Percentiles rank a stretch among this genome's conserved stretches.
phyloP scores from a whole-genome alignment of 2,113 vertebrate genomes.

The Corythaeola cristata region DNA sequence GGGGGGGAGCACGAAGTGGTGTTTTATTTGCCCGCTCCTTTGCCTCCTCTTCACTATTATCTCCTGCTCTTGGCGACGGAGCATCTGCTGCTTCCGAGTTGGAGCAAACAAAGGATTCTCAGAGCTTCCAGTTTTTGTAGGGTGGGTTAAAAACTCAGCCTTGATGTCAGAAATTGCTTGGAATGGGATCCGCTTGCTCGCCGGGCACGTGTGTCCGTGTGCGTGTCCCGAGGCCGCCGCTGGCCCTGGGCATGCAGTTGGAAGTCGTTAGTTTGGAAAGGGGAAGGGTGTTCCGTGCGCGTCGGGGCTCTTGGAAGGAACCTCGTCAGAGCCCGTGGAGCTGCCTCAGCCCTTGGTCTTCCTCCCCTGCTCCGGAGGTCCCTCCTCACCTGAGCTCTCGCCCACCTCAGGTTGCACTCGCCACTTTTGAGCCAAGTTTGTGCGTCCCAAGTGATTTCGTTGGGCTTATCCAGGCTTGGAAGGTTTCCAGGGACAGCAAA shows the following conservation, averaged over 20 bases:
- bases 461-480: neutral
- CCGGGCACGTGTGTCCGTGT: accelerated
- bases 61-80: neutral
- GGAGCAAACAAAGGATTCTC: neutral
- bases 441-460: neutral
- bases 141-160: neutral
- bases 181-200: neutral
- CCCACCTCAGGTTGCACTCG: conserved; percentile 32
- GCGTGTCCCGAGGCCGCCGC: neutral
- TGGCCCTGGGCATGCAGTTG: neutral
- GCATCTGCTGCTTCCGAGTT: neutral
- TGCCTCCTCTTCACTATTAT: neutral
- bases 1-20: neutral
- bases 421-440: conserved; percentile 31
- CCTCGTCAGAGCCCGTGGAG: accelerated
- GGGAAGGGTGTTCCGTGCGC: accelerated
- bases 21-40: neutral
- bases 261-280: neutral
- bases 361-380: neutral
- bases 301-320: neutral
- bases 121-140: neutral
- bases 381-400: neutral
- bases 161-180: accelerated
- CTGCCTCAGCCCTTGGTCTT: neutral
- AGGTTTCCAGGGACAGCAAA: conserved; percentile 14